A percentile compares a stretch with the other conserved stretches of the same genome.
phyloP scores from a whole-genome alignment of 2,888 invertebrate species.

The Pantelozetes paolii region DNA sequence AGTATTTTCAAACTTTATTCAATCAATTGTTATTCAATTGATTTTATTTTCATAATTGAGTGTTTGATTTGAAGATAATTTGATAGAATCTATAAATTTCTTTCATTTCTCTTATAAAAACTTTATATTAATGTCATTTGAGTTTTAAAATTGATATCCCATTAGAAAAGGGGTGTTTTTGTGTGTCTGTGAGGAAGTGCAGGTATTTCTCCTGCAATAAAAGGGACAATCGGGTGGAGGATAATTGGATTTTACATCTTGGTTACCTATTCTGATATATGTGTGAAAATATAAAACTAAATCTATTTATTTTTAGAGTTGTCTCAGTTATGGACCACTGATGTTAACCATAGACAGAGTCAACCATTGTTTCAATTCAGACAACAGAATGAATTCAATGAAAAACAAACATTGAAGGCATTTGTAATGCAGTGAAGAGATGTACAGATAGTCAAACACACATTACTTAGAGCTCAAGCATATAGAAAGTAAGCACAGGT shows the following conservation, averaged over 20 bases:
- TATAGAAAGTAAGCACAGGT: no score
- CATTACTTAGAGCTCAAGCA: not conserved
- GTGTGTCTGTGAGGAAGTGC: no score
- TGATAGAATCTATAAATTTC: no score
- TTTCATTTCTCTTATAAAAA: not conserved
- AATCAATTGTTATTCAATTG: no score
- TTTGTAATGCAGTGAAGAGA: not conserved
- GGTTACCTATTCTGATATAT: slow-evolving; percentile 47
- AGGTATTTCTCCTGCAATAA: no score
- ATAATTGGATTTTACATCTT: slow-evolving; percentile 42
- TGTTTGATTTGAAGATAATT: no score
- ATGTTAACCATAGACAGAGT: not conserved
- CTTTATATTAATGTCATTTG: no score
- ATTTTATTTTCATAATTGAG: no score
- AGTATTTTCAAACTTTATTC: no score
- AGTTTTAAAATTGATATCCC: no score
- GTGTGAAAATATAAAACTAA: slow-evolving; percentile 46
- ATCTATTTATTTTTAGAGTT: slow-evolving; percentile 41
- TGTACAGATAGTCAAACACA: not conserved
- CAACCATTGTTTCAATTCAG: not conserved
- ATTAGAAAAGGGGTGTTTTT: no score
- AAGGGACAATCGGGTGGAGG: no score
- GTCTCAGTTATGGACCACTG: not conserved
- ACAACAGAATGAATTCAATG: not conserved
- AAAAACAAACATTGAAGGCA: not conserved